Evolutionary conservation across 2,797 vertebrate species (phyloP).

Genomic region (Xenops minutus): DNA sequence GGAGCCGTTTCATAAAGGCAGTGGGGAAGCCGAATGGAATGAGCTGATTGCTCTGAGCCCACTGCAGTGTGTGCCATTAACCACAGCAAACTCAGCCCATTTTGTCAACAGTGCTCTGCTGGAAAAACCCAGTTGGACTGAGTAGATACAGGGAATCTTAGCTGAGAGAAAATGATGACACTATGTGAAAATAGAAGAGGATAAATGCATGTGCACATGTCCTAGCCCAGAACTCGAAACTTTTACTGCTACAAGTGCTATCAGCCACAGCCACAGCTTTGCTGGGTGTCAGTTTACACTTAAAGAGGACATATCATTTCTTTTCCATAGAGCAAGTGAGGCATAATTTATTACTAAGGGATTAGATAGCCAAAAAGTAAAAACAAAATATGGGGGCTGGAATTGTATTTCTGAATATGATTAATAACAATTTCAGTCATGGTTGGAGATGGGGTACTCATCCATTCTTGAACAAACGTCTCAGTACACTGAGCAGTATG

Average conservation of each 20-base stretch:
- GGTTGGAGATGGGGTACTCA: neutral
- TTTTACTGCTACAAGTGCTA: neutral
- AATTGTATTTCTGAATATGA: neutral
- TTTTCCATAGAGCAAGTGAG: neutral
- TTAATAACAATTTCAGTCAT: neutral
- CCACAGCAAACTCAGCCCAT: neutral
- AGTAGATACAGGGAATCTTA: neutral
- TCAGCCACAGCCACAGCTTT: neutral
- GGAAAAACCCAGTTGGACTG: neutral
- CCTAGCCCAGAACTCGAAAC: neutral
- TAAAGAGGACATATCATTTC: neutral
- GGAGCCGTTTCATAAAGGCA: neutral
- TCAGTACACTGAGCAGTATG: neutral
- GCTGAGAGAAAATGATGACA: neutral
- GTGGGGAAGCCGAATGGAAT: neutral
- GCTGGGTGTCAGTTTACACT: neutral
- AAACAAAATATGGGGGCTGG: neutral
- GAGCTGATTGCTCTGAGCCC: neutral
- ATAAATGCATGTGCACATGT: neutral
- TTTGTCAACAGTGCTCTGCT: neutral
- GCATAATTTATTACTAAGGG: neutral
- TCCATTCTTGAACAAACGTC: neutral
- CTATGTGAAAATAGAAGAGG: neutral
- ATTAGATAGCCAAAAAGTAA: neutral
- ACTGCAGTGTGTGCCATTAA: neutral